Percentiles rank a stretch among this genome's conserved stretches.
Conservation (phyloP, 1,140 invertebrate genomes). For the Formica exsecta region DNA sequence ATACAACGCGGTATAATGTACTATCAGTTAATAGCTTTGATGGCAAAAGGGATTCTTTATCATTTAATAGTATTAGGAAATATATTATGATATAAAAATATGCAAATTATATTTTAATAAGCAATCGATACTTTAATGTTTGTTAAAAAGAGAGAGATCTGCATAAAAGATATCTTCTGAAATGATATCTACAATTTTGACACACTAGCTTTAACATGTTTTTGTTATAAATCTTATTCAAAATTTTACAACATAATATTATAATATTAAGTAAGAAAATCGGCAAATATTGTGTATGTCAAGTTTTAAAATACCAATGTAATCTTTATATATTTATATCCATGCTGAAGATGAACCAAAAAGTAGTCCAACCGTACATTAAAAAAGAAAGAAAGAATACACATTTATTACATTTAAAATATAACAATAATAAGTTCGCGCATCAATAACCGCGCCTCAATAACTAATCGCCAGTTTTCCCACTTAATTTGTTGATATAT, state of each 20-base stretch:
- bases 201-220: not conserved
- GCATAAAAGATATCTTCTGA: not conserved
- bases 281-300: too few species aligned
- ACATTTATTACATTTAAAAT: too few species aligned
- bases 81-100: constrained; percentile 13
- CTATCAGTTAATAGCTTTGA: constrained; percentile 12
- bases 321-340: too few species aligned
- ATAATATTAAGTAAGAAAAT: too few species aligned
- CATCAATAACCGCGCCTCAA: too few species aligned
- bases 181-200: constrained; percentile 14
- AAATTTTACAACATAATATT: not conserved
- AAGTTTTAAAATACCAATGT: too few species aligned
- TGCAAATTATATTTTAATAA: constrained; percentile 35
- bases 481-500: too few species aligned
- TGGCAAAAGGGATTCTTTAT: constrained; percentile 18
- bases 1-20: constrained; percentile 37
- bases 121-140: not conserved
- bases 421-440: too few species aligned
- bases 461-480: too few species aligned
- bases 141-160: constrained; percentile 2
- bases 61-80: not conserved
- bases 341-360: too few species aligned
- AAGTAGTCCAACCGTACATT: too few species aligned
- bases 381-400: too few species aligned
- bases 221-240: not conserved